These are phyloP conservation scores for Agrotis exclamationis DNA, from an alignment of 2,888 invertebrate genomes.

Conservation along the genomic window DNA sequence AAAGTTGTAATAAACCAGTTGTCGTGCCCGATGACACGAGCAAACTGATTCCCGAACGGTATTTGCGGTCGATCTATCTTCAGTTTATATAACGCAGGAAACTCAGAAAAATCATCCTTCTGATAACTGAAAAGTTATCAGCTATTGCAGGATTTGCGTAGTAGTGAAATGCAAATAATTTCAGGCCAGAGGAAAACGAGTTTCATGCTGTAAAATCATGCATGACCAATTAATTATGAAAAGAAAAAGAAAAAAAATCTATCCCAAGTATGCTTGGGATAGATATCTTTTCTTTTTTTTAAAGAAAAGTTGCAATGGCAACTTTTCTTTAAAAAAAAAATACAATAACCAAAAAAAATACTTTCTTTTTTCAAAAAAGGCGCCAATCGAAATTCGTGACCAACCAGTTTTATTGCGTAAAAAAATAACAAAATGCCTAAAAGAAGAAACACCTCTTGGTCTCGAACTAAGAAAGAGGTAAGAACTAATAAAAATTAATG, in stretches of 20 bases:
- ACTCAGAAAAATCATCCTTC: conserved; percentile 75
- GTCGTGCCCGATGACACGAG: conserved; percentile 75
- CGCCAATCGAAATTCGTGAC: conserved; percentile 7
- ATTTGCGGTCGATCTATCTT: conserved; percentile 69
- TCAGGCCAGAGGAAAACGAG: conserved; percentile 43
- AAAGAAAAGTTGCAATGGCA: no score
- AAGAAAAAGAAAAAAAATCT: neutral
- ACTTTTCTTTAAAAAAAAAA: neutral
- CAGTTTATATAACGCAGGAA: conserved; percentile 79
- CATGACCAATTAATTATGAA: neutral
- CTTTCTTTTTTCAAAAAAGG: conserved; percentile 23
- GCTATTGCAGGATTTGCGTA: conserved; percentile 68
- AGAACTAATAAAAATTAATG: neutral
- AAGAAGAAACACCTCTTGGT: conserved; percentile 25
- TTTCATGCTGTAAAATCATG: conserved; percentile 51
- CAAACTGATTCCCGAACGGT: conserved; percentile 77
- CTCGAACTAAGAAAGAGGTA: conserved; percentile 48
- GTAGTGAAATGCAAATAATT: conserved; percentile 48
- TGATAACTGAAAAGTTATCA: conserved; percentile 72
- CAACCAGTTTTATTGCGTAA: neutral
- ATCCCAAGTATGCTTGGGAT: no score
- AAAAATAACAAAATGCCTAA: conserved; percentile 45
- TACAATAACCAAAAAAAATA: neutral
- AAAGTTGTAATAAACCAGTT: conserved; percentile 63
- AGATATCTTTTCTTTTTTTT: no score